A percentile compares a stretch with the other conserved stretches of the same genome.
Conservation (phyloP, 2,888 invertebrate species). For the Chloroclystis v-ata region DNA sequence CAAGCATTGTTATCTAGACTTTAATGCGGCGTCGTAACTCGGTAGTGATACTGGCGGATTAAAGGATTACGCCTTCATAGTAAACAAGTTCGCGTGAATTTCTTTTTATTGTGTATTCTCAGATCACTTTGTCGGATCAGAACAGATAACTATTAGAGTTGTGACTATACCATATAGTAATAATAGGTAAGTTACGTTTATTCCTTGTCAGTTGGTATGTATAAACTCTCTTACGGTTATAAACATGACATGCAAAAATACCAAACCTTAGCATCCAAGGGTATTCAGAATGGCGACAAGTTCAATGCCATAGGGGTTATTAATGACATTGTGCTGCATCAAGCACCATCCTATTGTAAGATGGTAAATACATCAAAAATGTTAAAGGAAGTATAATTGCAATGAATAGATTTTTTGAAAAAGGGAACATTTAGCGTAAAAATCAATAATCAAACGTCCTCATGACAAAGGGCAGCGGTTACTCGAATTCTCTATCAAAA, state of each 20-base stretch:
- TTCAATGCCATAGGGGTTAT: slow-evolving; percentile 63
- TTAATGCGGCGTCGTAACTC: slow-evolving; percentile 44
- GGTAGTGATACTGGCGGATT: slow-evolving; percentile 67
- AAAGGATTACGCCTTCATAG: slow-evolving; percentile 58
- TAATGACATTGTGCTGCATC: slow-evolving; percentile 66
- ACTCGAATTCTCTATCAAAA: slow-evolving; percentile 72
- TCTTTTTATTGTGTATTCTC: slow-evolving; percentile 44
- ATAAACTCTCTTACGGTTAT: slow-evolving; percentile 2
- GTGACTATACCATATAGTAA: too few relatives aligned
- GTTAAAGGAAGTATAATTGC: slow-evolving; percentile 69
- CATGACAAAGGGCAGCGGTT: slow-evolving; percentile 67
- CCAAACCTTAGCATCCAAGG: slow-evolving; percentile 27
- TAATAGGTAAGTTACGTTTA: too few relatives aligned
- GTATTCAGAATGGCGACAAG: slow-evolving; percentile 60
- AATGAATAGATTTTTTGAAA: slow-evolving; percentile 63
- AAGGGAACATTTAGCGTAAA: slow-evolving; percentile 75
- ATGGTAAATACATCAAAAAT: slow-evolving; percentile 60
- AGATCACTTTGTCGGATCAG: slow-evolving; percentile 27
- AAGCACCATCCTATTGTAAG: slow-evolving; percentile 54
- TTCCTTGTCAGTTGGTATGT: not conserved
- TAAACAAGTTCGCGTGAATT: slow-evolving; percentile 58
- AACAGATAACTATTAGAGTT: not conserved
- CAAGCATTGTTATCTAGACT: slow-evolving; percentile 50
- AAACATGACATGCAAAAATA: slow-evolving; percentile 39
- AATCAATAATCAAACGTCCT: slow-evolving; percentile 74